phyloP scores from a whole-genome alignment of 2,797 vertebrate genomes.

The Falco biarmicus region DNA sequence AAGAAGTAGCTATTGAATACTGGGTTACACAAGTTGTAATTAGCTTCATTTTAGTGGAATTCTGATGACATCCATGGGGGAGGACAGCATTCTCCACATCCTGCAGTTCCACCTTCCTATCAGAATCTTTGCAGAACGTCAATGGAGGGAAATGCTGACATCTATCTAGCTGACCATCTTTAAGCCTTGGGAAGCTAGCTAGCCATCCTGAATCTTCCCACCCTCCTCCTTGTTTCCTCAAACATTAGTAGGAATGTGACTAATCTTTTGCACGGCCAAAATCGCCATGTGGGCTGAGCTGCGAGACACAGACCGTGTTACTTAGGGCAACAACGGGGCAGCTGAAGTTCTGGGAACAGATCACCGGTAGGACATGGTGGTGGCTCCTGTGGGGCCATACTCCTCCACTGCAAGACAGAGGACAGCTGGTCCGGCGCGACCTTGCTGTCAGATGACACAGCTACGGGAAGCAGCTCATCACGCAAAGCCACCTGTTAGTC shows the following conservation, averaged over 20 bases:
- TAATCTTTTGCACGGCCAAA: not conserved
- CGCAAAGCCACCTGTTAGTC: not conserved
- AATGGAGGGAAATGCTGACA: not conserved
- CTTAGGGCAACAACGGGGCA: not conserved
- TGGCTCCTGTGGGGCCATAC: not conserved
- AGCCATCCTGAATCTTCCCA: not conserved
- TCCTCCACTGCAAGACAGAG: not conserved
- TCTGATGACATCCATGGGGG: not conserved
- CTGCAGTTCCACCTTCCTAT: not conserved
- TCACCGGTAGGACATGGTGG: not conserved
- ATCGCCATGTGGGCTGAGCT: not conserved
- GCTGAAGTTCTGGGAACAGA: not conserved
- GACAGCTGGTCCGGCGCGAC: not conserved
- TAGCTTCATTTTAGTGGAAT: not conserved
- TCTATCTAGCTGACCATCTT: not conserved
- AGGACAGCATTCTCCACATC: not conserved
- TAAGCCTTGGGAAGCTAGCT: not conserved
- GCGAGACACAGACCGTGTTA: not conserved
- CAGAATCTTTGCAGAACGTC: not conserved
- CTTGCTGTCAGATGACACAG: not conserved
- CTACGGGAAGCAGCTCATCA: accelerated
- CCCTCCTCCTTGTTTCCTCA: not conserved
- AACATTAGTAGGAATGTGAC: not conserved
- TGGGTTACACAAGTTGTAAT: not conserved
- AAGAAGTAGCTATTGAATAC: not conserved